phyloP scores from a whole-genome alignment of 2,113 vertebrate genomes.

The Callopanchax toddi region DNA sequence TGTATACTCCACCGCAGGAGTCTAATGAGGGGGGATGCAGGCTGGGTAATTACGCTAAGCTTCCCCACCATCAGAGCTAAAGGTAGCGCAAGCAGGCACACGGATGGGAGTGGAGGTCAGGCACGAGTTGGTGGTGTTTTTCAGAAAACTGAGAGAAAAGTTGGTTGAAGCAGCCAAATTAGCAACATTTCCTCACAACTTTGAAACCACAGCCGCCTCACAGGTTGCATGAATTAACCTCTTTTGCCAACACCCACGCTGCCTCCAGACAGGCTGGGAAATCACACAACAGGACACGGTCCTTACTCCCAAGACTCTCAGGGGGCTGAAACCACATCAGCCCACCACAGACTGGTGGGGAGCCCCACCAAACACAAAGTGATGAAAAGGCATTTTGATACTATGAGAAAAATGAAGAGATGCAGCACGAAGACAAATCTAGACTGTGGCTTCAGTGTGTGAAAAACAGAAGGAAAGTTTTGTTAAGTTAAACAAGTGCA shows the following conservation, averaged over 20 bases:
- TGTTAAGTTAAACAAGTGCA: conserved; percentile 6
- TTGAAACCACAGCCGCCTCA: conserved; percentile 43
- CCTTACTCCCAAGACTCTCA: conserved; percentile 35
- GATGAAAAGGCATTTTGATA: conserved; percentile 45
- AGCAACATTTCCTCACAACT: conserved; percentile 30
- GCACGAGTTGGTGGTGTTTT: conserved; percentile 30
- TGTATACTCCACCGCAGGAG: conserved; percentile 67
- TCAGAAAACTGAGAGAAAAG: conserved; percentile 46
- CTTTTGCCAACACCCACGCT: conserved; percentile 44
- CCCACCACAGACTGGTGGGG: conserved; percentile 43
- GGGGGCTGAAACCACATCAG: conserved; percentile 58
- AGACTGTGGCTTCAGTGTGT: conserved; percentile 20
- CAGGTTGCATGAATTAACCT: conserved; percentile 32
- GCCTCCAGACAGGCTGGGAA: conserved; percentile 44
- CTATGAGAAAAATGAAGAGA: conserved; percentile 40
- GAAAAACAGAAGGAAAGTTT: conserved; percentile 30
- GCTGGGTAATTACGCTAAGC: conserved; percentile 61
- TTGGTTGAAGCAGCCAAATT: conserved; percentile 37
- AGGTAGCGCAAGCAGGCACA: conserved; percentile 28
- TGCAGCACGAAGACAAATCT: conserved; percentile 15
- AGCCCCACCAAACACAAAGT: conserved; percentile 29
- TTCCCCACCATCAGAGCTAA: conserved; percentile 37
- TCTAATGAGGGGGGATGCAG: conserved; percentile 65
- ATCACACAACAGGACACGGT: conserved; percentile 44
- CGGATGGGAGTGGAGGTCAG: conserved; percentile 43